Evolutionary conservation across 2,888 invertebrate species (phyloP), one percentile per base, ranked within the genome.

Genomic region (Drosophila prolongata): DNA sequence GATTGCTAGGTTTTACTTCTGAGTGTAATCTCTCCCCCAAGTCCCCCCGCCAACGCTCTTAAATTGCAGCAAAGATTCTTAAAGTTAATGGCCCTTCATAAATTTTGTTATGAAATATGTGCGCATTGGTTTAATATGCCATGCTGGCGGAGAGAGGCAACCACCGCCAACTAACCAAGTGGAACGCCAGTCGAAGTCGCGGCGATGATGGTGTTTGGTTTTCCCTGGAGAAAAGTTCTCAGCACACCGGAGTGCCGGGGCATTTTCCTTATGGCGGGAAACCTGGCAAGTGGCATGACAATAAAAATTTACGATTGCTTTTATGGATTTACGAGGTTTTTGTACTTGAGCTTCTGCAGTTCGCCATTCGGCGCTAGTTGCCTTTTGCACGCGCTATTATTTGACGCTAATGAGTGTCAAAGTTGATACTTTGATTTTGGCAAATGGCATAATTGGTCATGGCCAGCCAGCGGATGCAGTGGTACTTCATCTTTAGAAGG

Each of bases 71-170:
- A 86, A 89, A 89, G 80, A 86, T 89, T 86, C 90, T 88, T 88
- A 86, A 86, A 83, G 89, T 89, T 89, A 86, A 89, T 89, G 90
- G 89, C 84, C 89, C 87, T 89, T 87, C 90, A 86, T 89, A 86
- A 86, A 86, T 89, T 86, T 86, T 89, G 71, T 89, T 89, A 86
- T 86, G 89, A 89, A 89, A 86, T 89, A 86, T 89, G 86, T 84
- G 89, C 81, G 81, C 87, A 71, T 80, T 77, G 80, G 80, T 80
- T 82, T 86, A 88, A 82, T 82, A 84, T 84, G 87, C 89, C 89
- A 79, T 49, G 72, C 80, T 14, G 53, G 37, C 38, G 27, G 24
- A 19, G 43, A 66, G 44, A n/a, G 11, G 24, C 42, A 55, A 47
- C n/a, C 40, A 43, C 43, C 46, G 54, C 43, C 57, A 65, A 57